These are phyloP conservation scores for Lepidocolaptes lacrymiger DNA, from an alignment of 2,797 vertebrate species.

Conservation along the genomic window DNA sequence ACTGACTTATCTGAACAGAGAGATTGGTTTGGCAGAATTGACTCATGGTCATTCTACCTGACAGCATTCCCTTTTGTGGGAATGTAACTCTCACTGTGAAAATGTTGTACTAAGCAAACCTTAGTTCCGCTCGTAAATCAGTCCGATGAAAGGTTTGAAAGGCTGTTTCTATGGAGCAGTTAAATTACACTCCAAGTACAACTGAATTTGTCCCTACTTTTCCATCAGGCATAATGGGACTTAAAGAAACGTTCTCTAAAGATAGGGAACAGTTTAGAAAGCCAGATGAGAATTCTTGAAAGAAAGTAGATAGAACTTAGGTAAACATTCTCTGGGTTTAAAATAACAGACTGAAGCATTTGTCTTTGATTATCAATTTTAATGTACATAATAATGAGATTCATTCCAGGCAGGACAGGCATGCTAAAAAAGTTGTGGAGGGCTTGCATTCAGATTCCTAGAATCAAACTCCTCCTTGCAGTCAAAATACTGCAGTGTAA, in stretches of 20 bases:
- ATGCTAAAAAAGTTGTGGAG: not conserved
- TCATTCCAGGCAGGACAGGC: not conserved
- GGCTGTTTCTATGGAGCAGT: slow-evolving; percentile 52
- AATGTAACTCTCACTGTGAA: slow-evolving; percentile 55
- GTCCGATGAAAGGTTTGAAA: slow-evolving; percentile 45
- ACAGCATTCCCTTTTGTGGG: slow-evolving; percentile 34
- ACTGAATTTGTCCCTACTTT: slow-evolving; percentile 55
- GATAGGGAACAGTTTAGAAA: not conserved
- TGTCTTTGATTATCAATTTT: slow-evolving; percentile 40
- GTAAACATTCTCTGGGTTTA: slow-evolving; percentile 26
- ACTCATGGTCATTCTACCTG: slow-evolving; percentile 47
- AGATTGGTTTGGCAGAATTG: slow-evolving; percentile 2
- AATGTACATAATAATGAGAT: slow-evolving; percentile 6
- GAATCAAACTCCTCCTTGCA: not conserved
- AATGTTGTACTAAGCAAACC: slow-evolving; percentile 38
- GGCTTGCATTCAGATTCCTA: not conserved
- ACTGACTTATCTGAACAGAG: not conserved
- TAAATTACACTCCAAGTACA: slow-evolving; percentile 56
- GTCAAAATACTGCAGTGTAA: not conserved
- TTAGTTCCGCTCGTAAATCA: slow-evolving; percentile 58
- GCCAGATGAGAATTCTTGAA: slow-evolving; percentile 27
- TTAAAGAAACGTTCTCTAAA: slow-evolving; percentile 16
- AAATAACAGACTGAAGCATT: slow-evolving; percentile 16
- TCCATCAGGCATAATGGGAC: slow-evolving; percentile 36
- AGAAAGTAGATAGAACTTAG: slow-evolving; percentile 1